Evolutionary conservation across 2,888 invertebrate genomes (phyloP).

Genomic region (Elaeidobius kamerunicus): DNA sequence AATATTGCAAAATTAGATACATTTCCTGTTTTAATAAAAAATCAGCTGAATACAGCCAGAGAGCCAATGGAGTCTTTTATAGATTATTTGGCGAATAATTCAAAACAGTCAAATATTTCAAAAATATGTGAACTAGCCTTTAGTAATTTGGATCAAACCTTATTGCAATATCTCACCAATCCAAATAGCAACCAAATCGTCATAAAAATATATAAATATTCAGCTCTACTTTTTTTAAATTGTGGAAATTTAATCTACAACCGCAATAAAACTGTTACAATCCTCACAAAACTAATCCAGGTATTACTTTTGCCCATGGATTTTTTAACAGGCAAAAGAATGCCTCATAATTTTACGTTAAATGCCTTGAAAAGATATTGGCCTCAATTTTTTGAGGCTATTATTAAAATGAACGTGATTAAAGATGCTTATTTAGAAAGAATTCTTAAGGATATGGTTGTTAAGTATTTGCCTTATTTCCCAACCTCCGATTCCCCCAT

Average conservation of each 20-base stretch:
- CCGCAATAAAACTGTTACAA: constrained; percentile 45
- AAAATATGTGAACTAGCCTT: constrained; percentile 44
- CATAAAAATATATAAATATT: constrained; percentile 42
- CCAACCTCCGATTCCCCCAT: constrained; percentile 42
- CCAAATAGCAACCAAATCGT: constrained; percentile 41
- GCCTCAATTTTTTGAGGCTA: constrained; percentile 54
- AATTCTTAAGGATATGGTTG: constrained; percentile 51
- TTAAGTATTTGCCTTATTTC: constrained; percentile 45
- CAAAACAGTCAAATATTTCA: constrained; percentile 31
- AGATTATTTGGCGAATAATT: constrained; percentile 38
- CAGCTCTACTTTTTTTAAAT: constrained; percentile 42
- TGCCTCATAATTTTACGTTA: constrained; percentile 47
- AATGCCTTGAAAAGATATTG: constrained; percentile 53
- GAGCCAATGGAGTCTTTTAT: constrained; percentile 43
- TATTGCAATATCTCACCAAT: constrained; percentile 37
- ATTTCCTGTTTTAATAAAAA: constrained; percentile 35
- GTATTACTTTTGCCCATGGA: constrained; percentile 53
- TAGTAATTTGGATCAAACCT: constrained; percentile 40
- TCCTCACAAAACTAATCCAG: constrained; percentile 47
- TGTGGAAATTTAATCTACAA: constrained; percentile 44
- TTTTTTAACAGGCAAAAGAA: constrained; percentile 50
- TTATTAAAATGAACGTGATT: constrained; percentile 51
- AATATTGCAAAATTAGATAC: constrained; percentile 41
- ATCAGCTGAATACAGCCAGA: constrained; percentile 17
- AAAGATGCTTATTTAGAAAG: constrained; percentile 52